Base-by-base conservation (phyloP, 2,888 invertebrate genomes). In the Eristalis intricaria region DNA sequence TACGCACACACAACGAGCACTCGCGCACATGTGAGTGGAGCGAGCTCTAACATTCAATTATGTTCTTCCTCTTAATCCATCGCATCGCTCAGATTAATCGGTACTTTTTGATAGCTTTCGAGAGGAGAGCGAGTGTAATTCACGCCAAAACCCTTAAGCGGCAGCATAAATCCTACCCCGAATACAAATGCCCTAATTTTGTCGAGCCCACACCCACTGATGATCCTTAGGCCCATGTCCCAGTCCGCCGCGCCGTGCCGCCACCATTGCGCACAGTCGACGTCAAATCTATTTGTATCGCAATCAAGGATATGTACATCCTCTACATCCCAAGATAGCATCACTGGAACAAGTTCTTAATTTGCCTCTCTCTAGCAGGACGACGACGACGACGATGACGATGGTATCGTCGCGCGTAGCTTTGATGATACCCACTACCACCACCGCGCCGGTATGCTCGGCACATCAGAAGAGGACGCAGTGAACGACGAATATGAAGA, bases 101-200 rank as follows among this genome's bases (percentile, higher is more conserved):
- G 79, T 80, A 75, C 87, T 87, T 87, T 86, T 87, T 87, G 84
- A 87, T 87, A 79, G 79, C 87, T 87, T 87, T 83, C 84, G 75
- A 84, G 84, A 76, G 64, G 73, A 80, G 71, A 80, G 75, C 76
- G 71, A 87, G 79, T 80, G 87, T 87, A 87, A 87, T 84, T 87
- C 84, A 80, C 87, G 84, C 79, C 87, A 80, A 87, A 87, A 84
- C 84, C 84, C 87, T 87, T 87, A 87, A 87, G 87, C 87, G 76
- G 79, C 73, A 73, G 84, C 84, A 87, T 87, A 87, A 87, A 87
- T 87, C 84, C 87, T 80, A 50, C 56, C 76, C 73, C 87, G 87
- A 87, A 87, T 87, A 87, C 84, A 87, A 87, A 87, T 87, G 84
- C 76, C 84, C 87, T 87, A 87, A 87, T 87, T 87, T 84, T 75